These are phyloP conservation scores for Tanypteryx hageni DNA, from an alignment of 2,888 invertebrate species.

Conservation along the genomic window DNA sequence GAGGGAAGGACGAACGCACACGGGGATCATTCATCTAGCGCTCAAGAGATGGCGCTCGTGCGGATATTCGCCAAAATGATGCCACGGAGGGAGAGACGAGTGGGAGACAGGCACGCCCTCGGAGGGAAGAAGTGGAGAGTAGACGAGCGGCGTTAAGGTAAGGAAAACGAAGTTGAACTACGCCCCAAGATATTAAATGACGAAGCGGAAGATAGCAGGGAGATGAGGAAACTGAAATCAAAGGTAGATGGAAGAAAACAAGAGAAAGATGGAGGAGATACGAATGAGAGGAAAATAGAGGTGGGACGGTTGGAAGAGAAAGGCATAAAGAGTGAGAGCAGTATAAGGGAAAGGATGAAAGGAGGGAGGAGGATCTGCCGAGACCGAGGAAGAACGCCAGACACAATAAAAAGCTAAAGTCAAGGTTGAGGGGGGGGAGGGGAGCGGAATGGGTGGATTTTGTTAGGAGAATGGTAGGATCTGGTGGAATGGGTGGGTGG, in stretches of 20 bases:
- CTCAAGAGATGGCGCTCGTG: not conserved
- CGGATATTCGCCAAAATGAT: not conserved
- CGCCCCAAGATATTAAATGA: not conserved
- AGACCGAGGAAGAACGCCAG: slow-evolving; percentile 36
- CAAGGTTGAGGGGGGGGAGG: not conserved
- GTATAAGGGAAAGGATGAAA: not conserved
- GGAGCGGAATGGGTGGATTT: no score
- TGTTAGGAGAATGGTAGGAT: no score
- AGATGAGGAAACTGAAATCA: not conserved
- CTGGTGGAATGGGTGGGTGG: not conserved
- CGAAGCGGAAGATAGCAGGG: not conserved
- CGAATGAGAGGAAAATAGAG: not conserved
- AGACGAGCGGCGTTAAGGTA: not conserved
- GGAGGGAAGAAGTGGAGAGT: not conserved
- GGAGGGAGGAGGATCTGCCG: not conserved
- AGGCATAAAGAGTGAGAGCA: not conserved
- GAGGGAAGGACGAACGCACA: not conserved
- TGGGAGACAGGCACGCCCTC: not conserved
- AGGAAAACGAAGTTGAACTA: not conserved
- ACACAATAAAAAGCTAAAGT: slow-evolving; percentile 45
- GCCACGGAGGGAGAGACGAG: not conserved
- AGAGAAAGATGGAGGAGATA: not conserved
- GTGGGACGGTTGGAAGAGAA: not conserved
- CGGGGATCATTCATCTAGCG: not conserved
- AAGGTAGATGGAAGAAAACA: not conserved